Evolutionary conservation across 2,888 invertebrate species (phyloP).

Genomic region (Agrilus mali): DNA sequence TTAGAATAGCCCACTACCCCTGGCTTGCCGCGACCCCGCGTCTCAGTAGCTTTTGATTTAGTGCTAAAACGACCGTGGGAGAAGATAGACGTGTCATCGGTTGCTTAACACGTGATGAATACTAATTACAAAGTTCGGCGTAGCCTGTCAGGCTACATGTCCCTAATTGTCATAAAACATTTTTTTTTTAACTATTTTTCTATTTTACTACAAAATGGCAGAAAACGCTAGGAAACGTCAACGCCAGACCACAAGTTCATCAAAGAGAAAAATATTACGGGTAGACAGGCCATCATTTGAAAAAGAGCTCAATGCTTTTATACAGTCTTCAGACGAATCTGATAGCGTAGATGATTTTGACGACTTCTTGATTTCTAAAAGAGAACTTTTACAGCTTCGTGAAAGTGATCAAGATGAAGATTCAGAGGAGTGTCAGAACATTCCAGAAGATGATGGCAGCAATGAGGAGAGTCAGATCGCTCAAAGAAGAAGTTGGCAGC

Average conservation of each 20-base stretch:
- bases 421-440: slow-evolving; percentile 3
- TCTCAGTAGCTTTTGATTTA: slow-evolving; percentile 13
- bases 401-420: slow-evolving; percentile 11
- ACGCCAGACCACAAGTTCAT: slow-evolving; percentile 7
- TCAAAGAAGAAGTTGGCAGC: slow-evolving; percentile 5
- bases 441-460: slow-evolving; percentile 4
- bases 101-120: slow-evolving; percentile 5
- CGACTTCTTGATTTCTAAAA: slow-evolving; percentile 11
- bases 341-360: slow-evolving; percentile 11
- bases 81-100: slow-evolving; percentile 10
- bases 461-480: neutral
- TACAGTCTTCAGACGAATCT: slow-evolving; percentile 13
- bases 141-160: slow-evolving; percentile 10
- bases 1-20: slow-evolving; percentile 1
- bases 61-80: slow-evolving; percentile 12
- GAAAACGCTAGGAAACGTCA: slow-evolving; percentile 7
- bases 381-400: slow-evolving; percentile 10
- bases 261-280: slow-evolving; percentile 9
- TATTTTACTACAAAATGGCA: slow-evolving; percentile 4
- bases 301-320: slow-evolving; percentile 10
- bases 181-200: neutral
- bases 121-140: slow-evolving; percentile 1
- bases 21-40: neutral
- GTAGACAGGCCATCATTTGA: no score
- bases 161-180: no score